phyloP scores from a whole-genome alignment of 2,888 invertebrate genomes.

The Caenorhabditis sulstoni region DNA sequence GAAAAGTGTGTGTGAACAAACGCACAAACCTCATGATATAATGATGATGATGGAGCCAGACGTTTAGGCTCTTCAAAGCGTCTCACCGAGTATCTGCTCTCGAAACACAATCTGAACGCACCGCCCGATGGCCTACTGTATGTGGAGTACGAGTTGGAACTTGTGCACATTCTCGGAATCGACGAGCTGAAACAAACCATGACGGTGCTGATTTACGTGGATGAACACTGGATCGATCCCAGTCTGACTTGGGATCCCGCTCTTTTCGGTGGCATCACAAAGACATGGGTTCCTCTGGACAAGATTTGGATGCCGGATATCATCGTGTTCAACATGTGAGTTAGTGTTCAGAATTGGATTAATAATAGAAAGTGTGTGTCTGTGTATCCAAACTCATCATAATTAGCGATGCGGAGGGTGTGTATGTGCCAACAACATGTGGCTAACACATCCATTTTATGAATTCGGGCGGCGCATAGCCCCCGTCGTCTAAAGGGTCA shows the following conservation, averaged over 20 bases:
- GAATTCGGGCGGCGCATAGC: slow-evolving; percentile 40
- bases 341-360: slow-evolving; percentile 27
- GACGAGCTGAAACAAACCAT: slow-evolving; percentile 80
- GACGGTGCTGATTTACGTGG: slow-evolving; percentile 78
- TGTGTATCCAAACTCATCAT: neutral
- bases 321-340: slow-evolving; percentile 92
- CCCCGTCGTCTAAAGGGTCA: slow-evolving; percentile 66
- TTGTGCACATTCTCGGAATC: slow-evolving; percentile 78
- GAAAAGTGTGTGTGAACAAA: slow-evolving; percentile 10
- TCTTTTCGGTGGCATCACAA: slow-evolving; percentile 89
- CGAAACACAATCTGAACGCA: slow-evolving; percentile 73
- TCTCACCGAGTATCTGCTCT: slow-evolving; percentile 75
- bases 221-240: slow-evolving; percentile 88
- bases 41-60: neutral
- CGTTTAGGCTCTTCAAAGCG: slow-evolving; percentile 73
- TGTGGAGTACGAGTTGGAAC: slow-evolving; percentile 76
- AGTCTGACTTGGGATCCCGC: slow-evolving; percentile 90
- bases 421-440: neutral
- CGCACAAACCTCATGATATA: slow-evolving; percentile 23
- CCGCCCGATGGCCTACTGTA: slow-evolving; percentile 77
- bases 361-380: slow-evolving; percentile 2
- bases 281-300: slow-evolving; percentile 89
- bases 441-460: slow-evolving; percentile 8
- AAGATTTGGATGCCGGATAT: slow-evolving; percentile 92
- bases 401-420: neutral